Evolutionary conservation across 92 coral and sea anemone species (phyloP).

Genomic region (Isaurus tuberculatus): DNA sequence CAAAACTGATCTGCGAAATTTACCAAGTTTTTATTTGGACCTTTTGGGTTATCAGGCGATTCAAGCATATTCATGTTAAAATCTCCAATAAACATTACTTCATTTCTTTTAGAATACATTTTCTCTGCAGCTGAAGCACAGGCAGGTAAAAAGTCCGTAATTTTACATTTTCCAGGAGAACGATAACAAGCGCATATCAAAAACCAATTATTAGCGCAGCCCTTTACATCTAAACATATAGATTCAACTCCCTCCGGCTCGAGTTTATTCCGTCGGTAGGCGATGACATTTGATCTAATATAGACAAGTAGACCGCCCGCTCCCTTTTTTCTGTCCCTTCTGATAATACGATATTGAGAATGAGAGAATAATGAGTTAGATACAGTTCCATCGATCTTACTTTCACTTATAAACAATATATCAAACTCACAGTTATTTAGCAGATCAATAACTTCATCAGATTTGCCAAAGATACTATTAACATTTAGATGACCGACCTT

Average conservation of each 20-base stretch:
- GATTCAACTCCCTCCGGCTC: constrained; percentile 60
- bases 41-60: constrained; percentile 44
- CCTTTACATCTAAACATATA: constrained; percentile 61
- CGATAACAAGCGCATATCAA: constrained; percentile 71
- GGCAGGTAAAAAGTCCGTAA: constrained; percentile 50
- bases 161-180: constrained; percentile 66
- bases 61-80: constrained; percentile 61
- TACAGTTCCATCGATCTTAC: constrained; percentile 9
- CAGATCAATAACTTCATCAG: constrained; percentile 19
- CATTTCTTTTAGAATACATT: constrained; percentile 68
- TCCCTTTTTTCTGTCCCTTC: constrained; percentile 41
- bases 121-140: constrained; percentile 57
- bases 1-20: constrained; percentile 69
- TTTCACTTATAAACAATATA: constrained; percentile 17
- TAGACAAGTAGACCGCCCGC: constrained; percentile 33
- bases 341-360: constrained; percentile 33
- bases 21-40: constrained; percentile 64
- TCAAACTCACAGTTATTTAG: constrained; percentile 17
- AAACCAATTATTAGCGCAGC: constrained; percentile 55
- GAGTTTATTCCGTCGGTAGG: constrained; percentile 45
- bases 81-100: constrained; percentile 66
- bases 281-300: constrained; percentile 40
- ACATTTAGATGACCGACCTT: constrained; percentile 9
- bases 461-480: constrained; percentile 27
- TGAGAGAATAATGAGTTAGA: constrained; percentile 31